Evolutionary conservation across 2,113 vertebrate species (phyloP), one percentile per base, ranked within the genome.

Genomic region (Oophaga pumilio): DNA sequence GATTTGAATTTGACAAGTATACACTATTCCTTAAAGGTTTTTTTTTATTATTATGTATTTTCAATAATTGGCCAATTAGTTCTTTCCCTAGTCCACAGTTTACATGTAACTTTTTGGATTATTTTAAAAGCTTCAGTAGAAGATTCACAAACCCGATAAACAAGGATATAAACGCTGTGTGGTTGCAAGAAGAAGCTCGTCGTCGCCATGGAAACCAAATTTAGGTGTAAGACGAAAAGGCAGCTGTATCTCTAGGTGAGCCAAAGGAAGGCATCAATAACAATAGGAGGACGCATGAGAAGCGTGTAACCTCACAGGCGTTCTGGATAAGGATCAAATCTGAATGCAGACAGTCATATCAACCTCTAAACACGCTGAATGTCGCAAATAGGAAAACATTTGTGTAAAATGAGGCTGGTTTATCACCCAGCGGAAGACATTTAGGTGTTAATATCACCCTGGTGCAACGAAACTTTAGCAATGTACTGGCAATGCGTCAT

Each of bases 141-240:
- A 84, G 26, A 84, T 22, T 56, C 52, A 56, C 26, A 73, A 71
- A 73, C n/a, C 66, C 6, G 11, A 84, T 71, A 73, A 73, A 84
- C 66, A 73, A 57, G 33, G 52, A 22, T 26, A 73, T 71, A 73
- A 69, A 26, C n/a, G 17, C 15, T 26, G 7, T 18, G 49, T 84
- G 64, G 57, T 84, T 49, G 66, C 68, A 56, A 73, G 82, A 53
- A 84, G 52, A 84, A 84, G 68, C 24, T 10, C n/a, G 15, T 0
- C n/a, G 82, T 84, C 68, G 8, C 64, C 43, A 84, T 84, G 57
- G 82, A 84, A 84, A 84, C 80, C 22, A 50, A 52, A 64, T 52
- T 84, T 52, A 57, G 82, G 66, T 73, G 52, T 73, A 73, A 73
- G 64, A 43, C 33, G 33, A 84, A 56, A 73, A 18, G 26, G 43